Evolutionary conservation across 1,140 invertebrate species (phyloP), one percentile per base, ranked within the genome.

Genomic region (Tigriopus japonicus): DNA sequence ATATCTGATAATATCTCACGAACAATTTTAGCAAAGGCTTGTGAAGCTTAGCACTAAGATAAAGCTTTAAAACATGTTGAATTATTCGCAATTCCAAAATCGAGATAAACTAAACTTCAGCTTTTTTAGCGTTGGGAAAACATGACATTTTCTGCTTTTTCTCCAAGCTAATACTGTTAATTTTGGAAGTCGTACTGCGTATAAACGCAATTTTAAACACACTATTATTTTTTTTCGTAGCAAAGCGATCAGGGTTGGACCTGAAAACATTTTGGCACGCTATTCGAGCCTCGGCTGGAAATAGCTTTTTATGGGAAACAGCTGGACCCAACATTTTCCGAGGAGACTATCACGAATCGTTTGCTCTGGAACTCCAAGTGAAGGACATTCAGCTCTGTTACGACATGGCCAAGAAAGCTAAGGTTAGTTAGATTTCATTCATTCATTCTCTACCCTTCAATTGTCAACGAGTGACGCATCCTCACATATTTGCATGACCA

Each of bases 331-430:
- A 64, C 14, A 42, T 65, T 14, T 62, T 67, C 60, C 62, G 64
- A 55, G 66, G 62, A 5, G 53, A 56, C 42, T 67, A 67, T 17
- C 63, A 67, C 41, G 63, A 63, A 1, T 59, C 63, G 5, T 67
- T 67, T 51, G 43, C 64, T 40, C 42, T 67, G 10, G 61, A 62
- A 5, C 52, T 67, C 12, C 56, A 62, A 14, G 64, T 62, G 42
- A 67, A 67, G 56, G 66, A 67, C 40, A 56, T 66, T 6, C 64
- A 67, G 28, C 62, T 67, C 1, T 65, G 66, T n/a, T 65, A 64
- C 23, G 64, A 67, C 43, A 65, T 67, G 63, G 66, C 65, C n/a
- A 62, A 62, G 56, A 64, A 64, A 41, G 63, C 55, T 21, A 60
- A 62, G 58, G 66, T 67, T 35, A 62, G 54, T 19, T 2, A 15